A percentile compares a stretch with the other conserved stretches of the same genome.
Conservation (phyloP, 2,888 invertebrate genomes). For the Anthoptus insignis region DNA sequence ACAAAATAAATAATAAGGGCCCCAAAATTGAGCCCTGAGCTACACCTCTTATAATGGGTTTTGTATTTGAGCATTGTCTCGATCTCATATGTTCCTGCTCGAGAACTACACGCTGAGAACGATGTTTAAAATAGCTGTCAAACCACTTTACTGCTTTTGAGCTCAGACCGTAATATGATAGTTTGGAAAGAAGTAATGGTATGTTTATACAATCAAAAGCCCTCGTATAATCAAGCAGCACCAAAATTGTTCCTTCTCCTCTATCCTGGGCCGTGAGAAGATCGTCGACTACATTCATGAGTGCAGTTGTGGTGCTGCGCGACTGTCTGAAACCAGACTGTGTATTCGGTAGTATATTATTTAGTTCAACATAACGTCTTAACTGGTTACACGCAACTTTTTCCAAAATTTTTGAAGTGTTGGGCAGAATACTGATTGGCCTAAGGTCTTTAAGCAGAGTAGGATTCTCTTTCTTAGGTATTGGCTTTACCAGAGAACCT, state of each 20-base stretch:
- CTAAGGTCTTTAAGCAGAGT: too few relatives aligned
- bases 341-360: slow-evolving; percentile 42
- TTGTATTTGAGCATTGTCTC: too few relatives aligned
- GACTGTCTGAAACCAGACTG: slow-evolving; percentile 53
- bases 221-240: slow-evolving; percentile 36
- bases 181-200: slow-evolving; percentile 38
- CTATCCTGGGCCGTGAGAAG: slow-evolving; percentile 47
- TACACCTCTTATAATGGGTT: too few relatives aligned
- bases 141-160: slow-evolving; percentile 4
- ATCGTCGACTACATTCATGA: slow-evolving; percentile 52
- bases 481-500: too few relatives aligned
- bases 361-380: too few relatives aligned
- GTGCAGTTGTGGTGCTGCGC: slow-evolving; percentile 51
- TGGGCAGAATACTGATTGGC: too few relatives aligned
- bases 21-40: too few relatives aligned
- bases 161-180: slow-evolving; percentile 41
- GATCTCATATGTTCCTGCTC: too few relatives aligned
- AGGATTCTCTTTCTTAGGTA: too few relatives aligned
- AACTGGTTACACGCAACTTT: too few relatives aligned
- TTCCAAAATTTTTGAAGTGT: background rate
- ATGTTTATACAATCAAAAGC: slow-evolving; percentile 44
- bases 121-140: background rate
- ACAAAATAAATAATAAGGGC: too few relatives aligned
- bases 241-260: slow-evolving; percentile 24
- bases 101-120: background rate